Evolutionary conservation across 2,797 vertebrate species (phyloP).

Genomic region (Propithecus deckenii): DNA sequence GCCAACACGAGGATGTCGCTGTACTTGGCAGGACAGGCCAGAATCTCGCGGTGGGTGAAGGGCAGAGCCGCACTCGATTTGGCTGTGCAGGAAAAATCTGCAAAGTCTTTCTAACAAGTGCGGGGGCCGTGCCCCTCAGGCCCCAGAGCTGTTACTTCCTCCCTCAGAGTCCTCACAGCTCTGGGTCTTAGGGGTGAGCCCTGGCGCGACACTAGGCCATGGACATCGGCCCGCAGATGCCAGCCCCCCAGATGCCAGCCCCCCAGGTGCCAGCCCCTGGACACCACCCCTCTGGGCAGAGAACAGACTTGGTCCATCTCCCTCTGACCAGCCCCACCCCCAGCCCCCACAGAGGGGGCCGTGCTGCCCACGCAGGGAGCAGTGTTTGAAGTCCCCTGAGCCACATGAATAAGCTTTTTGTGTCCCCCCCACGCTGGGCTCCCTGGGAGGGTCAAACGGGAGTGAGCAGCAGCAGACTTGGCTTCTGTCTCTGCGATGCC

Average conservation of each 20-base stretch:
- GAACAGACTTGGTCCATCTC: neutral
- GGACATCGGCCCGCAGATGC: neutral
- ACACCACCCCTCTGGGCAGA: neutral
- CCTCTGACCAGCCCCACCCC: neutral
- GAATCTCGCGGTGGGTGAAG: neutral
- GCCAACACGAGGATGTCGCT: neutral
- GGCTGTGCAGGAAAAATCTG: neutral
- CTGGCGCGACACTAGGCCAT: neutral
- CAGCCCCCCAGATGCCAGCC: too few species aligned
- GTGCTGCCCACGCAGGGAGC: neutral
- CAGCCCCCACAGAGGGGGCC: neutral
- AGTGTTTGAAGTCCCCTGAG: neutral
- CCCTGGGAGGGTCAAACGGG: conserved; percentile 36
- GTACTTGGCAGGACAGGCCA: neutral
- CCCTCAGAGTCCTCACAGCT: neutral
- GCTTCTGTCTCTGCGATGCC: neutral
- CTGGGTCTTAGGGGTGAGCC: neutral
- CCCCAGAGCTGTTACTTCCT: neutral
- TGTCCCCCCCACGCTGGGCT: neutral
- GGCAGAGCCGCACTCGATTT: neutral
- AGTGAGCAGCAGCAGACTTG: neutral
- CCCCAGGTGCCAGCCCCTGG: neutral
- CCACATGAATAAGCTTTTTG: conserved; percentile 54
- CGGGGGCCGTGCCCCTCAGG: neutral
- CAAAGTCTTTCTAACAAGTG: neutral